A percentile compares a stretch with the other conserved stretches of the same genome.
Evolutionary conservation across 2,888 invertebrate species (phyloP).

Genomic region (Leucophenga montana): DNA sequence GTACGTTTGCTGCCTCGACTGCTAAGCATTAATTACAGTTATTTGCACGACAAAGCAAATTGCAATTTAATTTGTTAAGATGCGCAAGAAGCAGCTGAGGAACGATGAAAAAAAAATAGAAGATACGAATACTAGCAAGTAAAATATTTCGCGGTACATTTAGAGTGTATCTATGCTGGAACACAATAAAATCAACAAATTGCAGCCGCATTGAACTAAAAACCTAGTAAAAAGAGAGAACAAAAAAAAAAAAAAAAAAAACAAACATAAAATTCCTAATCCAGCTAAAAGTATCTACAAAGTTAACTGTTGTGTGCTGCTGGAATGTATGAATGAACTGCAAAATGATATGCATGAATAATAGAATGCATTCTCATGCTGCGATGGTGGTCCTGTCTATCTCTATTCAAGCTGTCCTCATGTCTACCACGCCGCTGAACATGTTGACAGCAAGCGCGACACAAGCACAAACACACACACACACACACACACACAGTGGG

Average conservation of each 20-base stretch:
- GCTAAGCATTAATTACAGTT: conserved; percentile 47
- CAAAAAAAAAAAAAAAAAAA: not conserved
- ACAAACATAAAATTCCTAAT: not conserved
- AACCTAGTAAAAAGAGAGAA: conserved; percentile 23
- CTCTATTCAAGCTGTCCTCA: not conserved
- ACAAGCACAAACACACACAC: conserved; percentile 51
- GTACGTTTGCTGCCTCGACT: conserved; percentile 1
- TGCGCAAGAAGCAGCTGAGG: conserved; percentile 21
- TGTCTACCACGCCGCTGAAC: conserved; percentile 51
- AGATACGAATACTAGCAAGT: conserved; percentile 26
- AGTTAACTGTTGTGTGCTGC: not conserved
- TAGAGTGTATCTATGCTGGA: conserved; percentile 27
- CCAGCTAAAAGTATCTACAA: not conserved
- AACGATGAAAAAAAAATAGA: conserved; percentile 18
- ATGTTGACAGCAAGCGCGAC: conserved; percentile 59
- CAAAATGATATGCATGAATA: conserved; percentile 57
- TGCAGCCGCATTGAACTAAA: conserved; percentile 42
- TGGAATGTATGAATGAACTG: conserved; percentile 43
- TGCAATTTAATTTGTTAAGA: conserved; percentile 37
- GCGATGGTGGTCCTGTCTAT: conserved; percentile 20
- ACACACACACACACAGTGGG: too few relatives aligned
- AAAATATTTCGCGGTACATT: conserved; percentile 28
- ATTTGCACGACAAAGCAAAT: conserved; percentile 43
- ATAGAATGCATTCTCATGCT: conserved; percentile 46
- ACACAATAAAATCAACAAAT: conserved; percentile 55